Percentiles rank a stretch among this genome's conserved stretches.
Conservation (phyloP, 2,113 vertebrate species). For the Marmota monax region DNA sequence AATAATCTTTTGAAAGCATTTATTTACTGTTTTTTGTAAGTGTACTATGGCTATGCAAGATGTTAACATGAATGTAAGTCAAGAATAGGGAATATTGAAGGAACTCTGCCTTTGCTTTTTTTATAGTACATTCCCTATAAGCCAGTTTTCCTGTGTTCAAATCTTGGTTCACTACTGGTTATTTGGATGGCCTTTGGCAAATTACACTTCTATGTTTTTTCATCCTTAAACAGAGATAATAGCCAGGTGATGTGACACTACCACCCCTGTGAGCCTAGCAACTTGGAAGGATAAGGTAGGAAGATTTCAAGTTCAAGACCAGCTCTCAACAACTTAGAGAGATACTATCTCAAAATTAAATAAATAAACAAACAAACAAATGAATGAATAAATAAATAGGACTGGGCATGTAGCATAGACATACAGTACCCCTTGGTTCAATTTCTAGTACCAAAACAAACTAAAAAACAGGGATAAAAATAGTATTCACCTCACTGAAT, state of each 20-base stretch:
- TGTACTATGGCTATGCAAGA: not conserved
- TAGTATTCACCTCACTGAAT: not conserved
- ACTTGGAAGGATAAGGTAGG: no score
- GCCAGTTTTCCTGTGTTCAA: not conserved
- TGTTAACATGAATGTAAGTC: slow-evolving; percentile 10
- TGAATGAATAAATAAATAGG: no score
- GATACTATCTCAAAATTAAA: no score
- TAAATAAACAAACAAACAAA: no score
- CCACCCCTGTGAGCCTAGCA: no score
- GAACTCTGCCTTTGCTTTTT: not conserved
- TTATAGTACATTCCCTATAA: not conserved
- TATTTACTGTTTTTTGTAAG: not conserved
- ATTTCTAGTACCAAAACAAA: no score
- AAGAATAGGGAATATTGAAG: not conserved
- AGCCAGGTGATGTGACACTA: not conserved
- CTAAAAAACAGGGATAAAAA: not conserved
- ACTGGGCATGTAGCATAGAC: no score
- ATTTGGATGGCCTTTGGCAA: not conserved
- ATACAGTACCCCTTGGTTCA: no score
- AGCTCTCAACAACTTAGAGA: no score
- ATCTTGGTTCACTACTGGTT: not conserved
- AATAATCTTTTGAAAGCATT: not conserved
- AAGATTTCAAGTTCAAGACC: no score
- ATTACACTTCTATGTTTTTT: not conserved
- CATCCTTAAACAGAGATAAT: not conserved